Conservation (phyloP, 2,113 vertebrate species). For the Ahaetulla prasina region DNA sequence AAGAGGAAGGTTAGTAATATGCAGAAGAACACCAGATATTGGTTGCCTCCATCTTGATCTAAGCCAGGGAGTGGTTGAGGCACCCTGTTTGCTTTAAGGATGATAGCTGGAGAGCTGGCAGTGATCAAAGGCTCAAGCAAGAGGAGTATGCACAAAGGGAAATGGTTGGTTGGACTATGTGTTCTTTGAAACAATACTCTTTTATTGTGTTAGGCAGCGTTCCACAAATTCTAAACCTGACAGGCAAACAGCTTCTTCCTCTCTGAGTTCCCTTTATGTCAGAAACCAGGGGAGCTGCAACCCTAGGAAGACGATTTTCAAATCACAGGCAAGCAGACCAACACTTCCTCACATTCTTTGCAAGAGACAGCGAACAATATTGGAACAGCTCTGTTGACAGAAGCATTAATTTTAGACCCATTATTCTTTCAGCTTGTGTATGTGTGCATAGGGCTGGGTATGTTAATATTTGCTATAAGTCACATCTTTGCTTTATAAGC, state of each 20-base stretch:
- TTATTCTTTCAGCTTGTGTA: constrained; percentile 17
- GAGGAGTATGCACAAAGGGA: constrained; percentile 33
- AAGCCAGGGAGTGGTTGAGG: constrained; percentile 48
- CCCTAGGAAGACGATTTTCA: constrained; percentile 24
- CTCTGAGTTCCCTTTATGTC: constrained; percentile 22
- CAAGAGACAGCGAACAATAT: constrained; percentile 10
- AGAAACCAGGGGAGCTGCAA: constrained; percentile 9
- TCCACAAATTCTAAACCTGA: constrained; percentile 54
- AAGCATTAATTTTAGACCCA: constrained; percentile 32
- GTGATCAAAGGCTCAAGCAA: constrained; percentile 62
- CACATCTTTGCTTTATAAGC: constrained; percentile 24
- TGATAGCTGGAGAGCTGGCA: constrained; percentile 43
- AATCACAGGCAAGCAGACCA: not conserved
- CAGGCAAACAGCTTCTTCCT: constrained; percentile 31
- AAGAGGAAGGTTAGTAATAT: not conserved
- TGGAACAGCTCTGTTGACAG: constrained; percentile 27
- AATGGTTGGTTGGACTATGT: constrained; percentile 57
- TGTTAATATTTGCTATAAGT: constrained; percentile 7
- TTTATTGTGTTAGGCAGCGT: constrained; percentile 56
- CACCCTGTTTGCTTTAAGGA: constrained; percentile 61
- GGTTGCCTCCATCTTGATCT: constrained; percentile 32
- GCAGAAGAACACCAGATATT: not conserved
- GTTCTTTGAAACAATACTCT: constrained; percentile 59
- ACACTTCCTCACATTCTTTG: constrained; percentile 33
- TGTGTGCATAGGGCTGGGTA: not conserved